phyloP scores from a whole-genome alignment of 2,888 invertebrate species.

The Himalopsyche anomala region DNA sequence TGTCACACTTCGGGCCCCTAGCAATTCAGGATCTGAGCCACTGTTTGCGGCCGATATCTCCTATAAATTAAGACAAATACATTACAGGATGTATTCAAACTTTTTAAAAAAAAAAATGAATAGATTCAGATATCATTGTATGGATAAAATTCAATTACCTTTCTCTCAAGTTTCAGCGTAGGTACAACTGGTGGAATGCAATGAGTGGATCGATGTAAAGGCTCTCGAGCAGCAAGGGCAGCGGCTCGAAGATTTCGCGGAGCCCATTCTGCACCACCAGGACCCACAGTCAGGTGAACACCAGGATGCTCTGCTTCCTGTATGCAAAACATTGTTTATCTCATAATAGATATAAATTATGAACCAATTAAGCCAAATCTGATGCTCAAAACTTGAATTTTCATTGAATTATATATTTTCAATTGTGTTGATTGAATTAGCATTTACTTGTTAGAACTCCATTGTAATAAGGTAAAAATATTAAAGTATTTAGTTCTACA shows the following conservation, averaged over 20 bases:
- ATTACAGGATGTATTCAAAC: background rate
- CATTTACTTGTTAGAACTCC: too few species aligned
- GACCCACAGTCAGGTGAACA: constrained; percentile 79
- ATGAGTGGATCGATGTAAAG: constrained; percentile 86
- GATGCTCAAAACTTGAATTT: too few species aligned
- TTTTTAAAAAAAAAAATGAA: background rate
- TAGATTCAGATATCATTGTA: background rate
- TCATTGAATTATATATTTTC: too few species aligned
- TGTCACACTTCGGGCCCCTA: constrained; percentile 61
- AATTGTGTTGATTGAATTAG: too few species aligned
- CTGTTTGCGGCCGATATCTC: constrained; percentile 71
- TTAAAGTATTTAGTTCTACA: too few species aligned
- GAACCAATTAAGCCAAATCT: too few species aligned
- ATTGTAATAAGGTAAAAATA: too few species aligned
- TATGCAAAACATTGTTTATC: background rate
- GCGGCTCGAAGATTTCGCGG: constrained; percentile 77
- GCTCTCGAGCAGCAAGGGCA: constrained; percentile 75
- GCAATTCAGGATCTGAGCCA: constrained; percentile 75
- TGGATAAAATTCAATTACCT: constrained; percentile 68
- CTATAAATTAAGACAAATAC: constrained; percentile 67
- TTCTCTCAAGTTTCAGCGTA: constrained; percentile 72
- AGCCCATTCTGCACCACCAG: constrained; percentile 83
- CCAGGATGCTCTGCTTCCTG: constrained; percentile 70
- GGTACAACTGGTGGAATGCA: constrained; percentile 83
- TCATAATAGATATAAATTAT: too few species aligned